Evolutionary conservation across 2,113 vertebrate genomes (phyloP), one percentile per base, ranked within the genome.

Genomic region (Ammospiza nelsoni): DNA sequence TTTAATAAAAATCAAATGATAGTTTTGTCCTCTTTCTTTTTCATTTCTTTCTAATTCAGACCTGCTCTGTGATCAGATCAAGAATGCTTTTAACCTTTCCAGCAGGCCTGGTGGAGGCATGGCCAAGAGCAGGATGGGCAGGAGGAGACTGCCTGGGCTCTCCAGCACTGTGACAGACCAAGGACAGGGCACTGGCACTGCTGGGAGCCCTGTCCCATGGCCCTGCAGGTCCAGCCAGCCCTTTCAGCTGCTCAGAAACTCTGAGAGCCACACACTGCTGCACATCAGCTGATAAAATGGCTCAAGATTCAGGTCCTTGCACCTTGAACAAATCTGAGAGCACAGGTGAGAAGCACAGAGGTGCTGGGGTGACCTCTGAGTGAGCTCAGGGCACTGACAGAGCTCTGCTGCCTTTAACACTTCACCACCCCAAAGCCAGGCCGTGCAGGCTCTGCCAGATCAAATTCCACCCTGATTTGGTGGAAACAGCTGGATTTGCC

Each of bases 281-380:
- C 57, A 8, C 37, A 16, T 7, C 63, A 68, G 65, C 44, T 0
- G 0, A 11, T 15, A 9, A 46, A 6, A 23, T 0, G 1, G 11
- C 15, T 85, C 57, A 2, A 20, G 43, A 9, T 22, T 27, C 4
- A 3, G 3, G n/a, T 28, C 16, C 46, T 17, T 69, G 66, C 46
- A 23, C 58, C 23, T 55, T 20, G 39, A 71, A 58, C 12, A 61
- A 15, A 13, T 22, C 23, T 0, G 14, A 5, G 5, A 28, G 63
- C 2, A 0, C 41, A 2, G 0, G 7, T 7, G 11, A 27, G 57
- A 41, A 69, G 55, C 1, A 3, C 33, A 21, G 57, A 54, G 79
- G 46, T 4, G 11, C 11, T 0, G 5, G 69, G 71, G 31, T 27
- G 24, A 15, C 49, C 49, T 51, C 8, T n/a, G 76, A 77, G 75